phyloP scores from a whole-genome alignment of 2,113 vertebrate species.

The Gambusia holbrooki region DNA sequence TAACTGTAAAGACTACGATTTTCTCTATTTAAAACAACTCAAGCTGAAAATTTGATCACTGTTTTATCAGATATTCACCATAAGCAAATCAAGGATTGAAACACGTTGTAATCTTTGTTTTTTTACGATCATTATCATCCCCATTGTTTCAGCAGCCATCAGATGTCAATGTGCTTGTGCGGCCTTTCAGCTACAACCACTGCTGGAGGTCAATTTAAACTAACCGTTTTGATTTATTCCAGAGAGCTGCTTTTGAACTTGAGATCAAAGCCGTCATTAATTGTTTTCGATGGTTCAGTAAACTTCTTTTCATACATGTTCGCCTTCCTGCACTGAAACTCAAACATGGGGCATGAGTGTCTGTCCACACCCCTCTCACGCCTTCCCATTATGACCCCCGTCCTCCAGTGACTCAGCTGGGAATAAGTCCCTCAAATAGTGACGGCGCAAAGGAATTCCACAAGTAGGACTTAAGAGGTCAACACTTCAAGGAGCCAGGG shows the following conservation, averaged over 20 bases:
- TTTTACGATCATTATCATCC: not conserved
- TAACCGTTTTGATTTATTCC: not conserved
- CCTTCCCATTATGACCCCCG: not conserved
- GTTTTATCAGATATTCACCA: not conserved
- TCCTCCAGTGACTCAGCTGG: not conserved
- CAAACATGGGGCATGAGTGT: not conserved
- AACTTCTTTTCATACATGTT: conserved; percentile 15
- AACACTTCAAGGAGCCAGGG: not conserved
- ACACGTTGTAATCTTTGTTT: not conserved
- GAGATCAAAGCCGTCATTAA: conserved; percentile 8
- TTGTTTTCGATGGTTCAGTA: conserved; percentile 3
- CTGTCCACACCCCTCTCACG: conserved; percentile 9
- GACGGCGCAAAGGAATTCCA: not conserved
- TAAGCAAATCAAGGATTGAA: not conserved
- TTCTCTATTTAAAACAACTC: not conserved
- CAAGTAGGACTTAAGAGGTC: not conserved
- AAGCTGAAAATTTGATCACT: not conserved
- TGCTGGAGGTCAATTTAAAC: not conserved
- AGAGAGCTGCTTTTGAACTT: not conserved
- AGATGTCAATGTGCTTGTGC: not conserved
- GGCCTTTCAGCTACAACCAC: not conserved
- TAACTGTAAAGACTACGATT: too few relatives aligned
- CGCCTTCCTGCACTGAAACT: conserved; percentile 9
- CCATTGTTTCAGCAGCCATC: not conserved
- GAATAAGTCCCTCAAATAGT: not conserved